Evolutionary conservation across 2,888 invertebrate genomes (phyloP), one percentile per base, ranked within the genome.

Genomic region (Clusia tigrina): DNA sequence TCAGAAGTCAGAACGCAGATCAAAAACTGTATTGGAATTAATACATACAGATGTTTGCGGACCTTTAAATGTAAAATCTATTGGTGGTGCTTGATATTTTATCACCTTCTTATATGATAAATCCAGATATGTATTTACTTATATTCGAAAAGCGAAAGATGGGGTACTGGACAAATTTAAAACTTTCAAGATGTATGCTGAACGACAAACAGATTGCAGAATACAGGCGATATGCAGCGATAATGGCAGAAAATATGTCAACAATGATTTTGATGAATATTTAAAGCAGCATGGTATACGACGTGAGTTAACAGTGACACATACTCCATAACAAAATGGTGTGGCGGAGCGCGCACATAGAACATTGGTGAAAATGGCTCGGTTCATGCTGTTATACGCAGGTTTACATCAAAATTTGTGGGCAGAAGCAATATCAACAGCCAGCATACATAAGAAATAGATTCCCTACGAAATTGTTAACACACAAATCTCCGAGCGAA

Each of bases 311-410:
- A 68, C 65, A 5, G 52, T 62, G 0, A 32, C 58, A 17, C 62
- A 66, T 24, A 66, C 63, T 5, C 62, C 60, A n/a, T 62, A 67
- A 38, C 64, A 66, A 55, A 66, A 66, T 24, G 58, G 64, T 17
- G 48, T 64, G 9, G 56, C 68, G 5, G 66, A 64, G 12, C 57
- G 54, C 2, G 62, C 59, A 1, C 65, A 67, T 15, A 24, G 58
- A 18, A 63, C 63, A 2, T 15, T 65, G 2, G 59, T 67, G 1
- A 64, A 60, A 22, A 65, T 63, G 65, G 62, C 62, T 1, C 54
- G 60, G 1, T 60, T 60, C 18, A 60, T 65, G 60, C 18, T 65
- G n/a, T 10, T 63, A n/a, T 58, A 65, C 58, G 58, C 62, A 23
- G 42, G 42, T 1, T 20, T 57, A 48, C 18, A 51, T 17, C 26